Conservation (phyloP, 2,888 invertebrate species). For the Entomobrya proxima region DNA sequence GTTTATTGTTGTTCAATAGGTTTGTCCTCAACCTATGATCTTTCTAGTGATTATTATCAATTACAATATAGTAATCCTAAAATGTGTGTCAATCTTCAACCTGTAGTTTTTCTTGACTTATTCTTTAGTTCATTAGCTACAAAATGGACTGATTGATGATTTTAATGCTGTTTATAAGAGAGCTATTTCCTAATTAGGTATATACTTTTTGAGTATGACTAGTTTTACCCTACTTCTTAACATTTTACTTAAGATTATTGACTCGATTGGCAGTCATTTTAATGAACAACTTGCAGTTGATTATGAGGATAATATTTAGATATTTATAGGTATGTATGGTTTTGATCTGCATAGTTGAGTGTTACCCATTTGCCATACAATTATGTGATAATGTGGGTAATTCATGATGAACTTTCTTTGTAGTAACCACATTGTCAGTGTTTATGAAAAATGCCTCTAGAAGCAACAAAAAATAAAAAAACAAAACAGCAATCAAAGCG, state of each 20-base stretch:
- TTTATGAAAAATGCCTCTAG: not conserved
- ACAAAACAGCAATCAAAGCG: not conserved
- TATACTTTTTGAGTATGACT: not conserved
- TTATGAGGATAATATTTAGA: slow-evolving; percentile 30
- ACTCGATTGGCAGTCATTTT: slow-evolving; percentile 66
- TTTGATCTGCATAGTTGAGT: slow-evolving; percentile 25
- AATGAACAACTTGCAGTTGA: slow-evolving; percentile 62
- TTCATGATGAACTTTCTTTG: not conserved
- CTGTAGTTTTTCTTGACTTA: not conserved
- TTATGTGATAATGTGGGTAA: not conserved
- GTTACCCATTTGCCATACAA: not conserved
- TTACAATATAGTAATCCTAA: not conserved
- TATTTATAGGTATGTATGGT: not conserved
- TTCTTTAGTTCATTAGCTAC: not conserved
- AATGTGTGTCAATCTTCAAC: not conserved
- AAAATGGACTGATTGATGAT: slow-evolving; percentile 45
- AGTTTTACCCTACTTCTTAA: not conserved
- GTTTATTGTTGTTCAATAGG: not conserved
- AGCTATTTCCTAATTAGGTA: not conserved
- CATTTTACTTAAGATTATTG: slow-evolving; percentile 46
- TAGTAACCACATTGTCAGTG: too few species aligned
- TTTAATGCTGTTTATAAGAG: not conserved
- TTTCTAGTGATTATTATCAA: slow-evolving; percentile 15
- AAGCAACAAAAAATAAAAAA: not conserved
- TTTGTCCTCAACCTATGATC: not conserved